Conservation (phyloP, 2,888 invertebrate genomes). For the Acleris laterana region DNA sequence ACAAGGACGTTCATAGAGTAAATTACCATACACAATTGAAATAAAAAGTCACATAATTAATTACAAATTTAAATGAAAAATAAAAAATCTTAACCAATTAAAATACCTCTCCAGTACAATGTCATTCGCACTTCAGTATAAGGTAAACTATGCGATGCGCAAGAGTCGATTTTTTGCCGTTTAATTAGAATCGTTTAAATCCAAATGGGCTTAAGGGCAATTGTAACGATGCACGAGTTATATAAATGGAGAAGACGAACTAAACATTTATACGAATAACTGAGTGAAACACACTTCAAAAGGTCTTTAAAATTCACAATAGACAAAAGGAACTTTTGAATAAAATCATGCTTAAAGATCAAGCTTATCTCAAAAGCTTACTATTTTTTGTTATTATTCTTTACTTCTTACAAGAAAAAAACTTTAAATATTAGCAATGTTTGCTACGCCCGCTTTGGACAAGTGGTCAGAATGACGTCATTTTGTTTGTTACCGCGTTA, state of each 20-base stretch:
- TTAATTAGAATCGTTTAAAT: slow-evolving; percentile 24
- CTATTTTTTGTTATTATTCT: too few species aligned
- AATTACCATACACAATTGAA: neutral
- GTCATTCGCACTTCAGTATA: slow-evolving; percentile 33
- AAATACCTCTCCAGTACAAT: slow-evolving; percentile 28
- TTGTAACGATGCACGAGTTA: slow-evolving; percentile 1
- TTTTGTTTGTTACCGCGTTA: too few species aligned
- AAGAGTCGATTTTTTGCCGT: slow-evolving; percentile 12
- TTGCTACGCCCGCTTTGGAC: too few species aligned
- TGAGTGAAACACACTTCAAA: neutral
- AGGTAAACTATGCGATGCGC: slow-evolving; percentile 27
- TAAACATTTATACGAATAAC: neutral
- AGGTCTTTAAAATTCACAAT: neutral
- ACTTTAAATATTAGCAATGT: too few species aligned
- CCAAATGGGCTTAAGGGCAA: slow-evolving; percentile 7
- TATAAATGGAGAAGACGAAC: neutral
- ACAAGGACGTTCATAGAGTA: too few species aligned
- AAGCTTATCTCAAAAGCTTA: too few species aligned
- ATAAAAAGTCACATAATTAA: neutral
- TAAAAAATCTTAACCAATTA: slow-evolving; percentile 25
- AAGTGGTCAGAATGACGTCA: too few species aligned
- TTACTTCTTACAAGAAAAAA: too few species aligned
- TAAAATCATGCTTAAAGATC: too few species aligned
- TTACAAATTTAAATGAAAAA: neutral
- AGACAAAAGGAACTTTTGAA: too few species aligned